Evolutionary conservation across 2,113 vertebrate genomes (phyloP), one percentile per base, ranked within the genome.

Genomic region (Drymodes brunneopygia): DNA sequence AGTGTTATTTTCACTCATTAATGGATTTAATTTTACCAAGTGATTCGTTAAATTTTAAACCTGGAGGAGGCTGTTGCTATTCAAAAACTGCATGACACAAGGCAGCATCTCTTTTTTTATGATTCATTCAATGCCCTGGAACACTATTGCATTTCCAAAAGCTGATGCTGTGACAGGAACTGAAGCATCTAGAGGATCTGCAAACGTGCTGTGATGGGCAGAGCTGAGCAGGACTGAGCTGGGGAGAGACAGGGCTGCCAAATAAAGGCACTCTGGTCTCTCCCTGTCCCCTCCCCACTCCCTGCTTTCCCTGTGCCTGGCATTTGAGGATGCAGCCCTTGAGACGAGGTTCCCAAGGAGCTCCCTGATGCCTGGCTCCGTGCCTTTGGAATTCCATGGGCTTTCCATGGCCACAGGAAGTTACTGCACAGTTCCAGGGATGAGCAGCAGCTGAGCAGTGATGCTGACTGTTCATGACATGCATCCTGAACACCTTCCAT

Each of bases 281-380:
- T 79, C 27, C 16, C 38, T 9, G 21, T 23, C 6, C 21, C 1
- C 4, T 31, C 11, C 13, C 19, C 21, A 11, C 6, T 7, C 6
- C 15, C 38, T 25, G 4, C 6, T 22, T 31, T 69, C 10, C 67
- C 40, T 31, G 12, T 28, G 25, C n/a, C 38, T 2, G 10, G 8
- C 1, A 2, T 28, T 61, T 44, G 36, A 2, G 8, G 24, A 19
- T 13, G 28, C 56, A 61, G 47, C 22, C 45, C 19, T 2, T 0
- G 47, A 70, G 24, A 48, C 17, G 13, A 11, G 12, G 31, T 3
- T 84, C n/a, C 48, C 48, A 18, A 12, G 27, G 23, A 36, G 20
- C 15, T 74, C 8, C 35, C 1, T 11, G 19, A 40, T 0, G 0
- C 22, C 86, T 21, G 15, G 29, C 11, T 66, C 36, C 0, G 0